phyloP scores from a whole-genome alignment of 2,888 invertebrate genomes.

The Callyntrura sp. region DNA sequence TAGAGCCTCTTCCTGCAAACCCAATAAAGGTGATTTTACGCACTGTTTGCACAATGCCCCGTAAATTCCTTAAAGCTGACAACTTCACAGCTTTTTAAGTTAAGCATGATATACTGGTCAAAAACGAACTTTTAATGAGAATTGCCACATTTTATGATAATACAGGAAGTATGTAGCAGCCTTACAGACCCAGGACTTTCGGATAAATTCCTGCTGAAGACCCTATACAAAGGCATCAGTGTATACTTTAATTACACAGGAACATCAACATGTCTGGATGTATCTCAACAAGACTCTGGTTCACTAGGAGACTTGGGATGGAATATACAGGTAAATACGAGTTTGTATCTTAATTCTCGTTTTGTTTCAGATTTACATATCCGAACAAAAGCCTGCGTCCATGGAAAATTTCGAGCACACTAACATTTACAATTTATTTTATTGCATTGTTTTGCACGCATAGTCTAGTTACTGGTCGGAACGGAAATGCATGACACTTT shows the following conservation, averaged over 20 bases:
- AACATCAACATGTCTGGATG: constrained; percentile 89
- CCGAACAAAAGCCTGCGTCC: too few species aligned
- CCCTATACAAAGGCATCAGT: constrained; percentile 89
- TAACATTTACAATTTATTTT: too few species aligned
- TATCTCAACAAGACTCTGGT: constrained; percentile 87
- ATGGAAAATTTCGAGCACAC: too few species aligned
- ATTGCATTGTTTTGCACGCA: too few species aligned
- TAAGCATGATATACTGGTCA: too few species aligned
- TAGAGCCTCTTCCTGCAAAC: constrained; percentile 93
- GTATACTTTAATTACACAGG: constrained; percentile 94
- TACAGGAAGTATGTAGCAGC: constrained; percentile 87
- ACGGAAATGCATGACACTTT: too few species aligned
- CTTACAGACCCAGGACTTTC: constrained; percentile 86
- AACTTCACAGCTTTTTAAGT: too few species aligned
- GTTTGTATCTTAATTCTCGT: not conserved
- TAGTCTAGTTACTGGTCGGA: too few species aligned
- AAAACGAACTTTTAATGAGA: too few species aligned
- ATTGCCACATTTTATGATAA: too few species aligned
- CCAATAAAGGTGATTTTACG: constrained; percentile 89
- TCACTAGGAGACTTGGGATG: constrained; percentile 90
- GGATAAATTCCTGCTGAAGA: constrained; percentile 87
- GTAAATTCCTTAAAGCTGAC: too few species aligned
- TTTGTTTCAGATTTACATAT: constrained; percentile 88
- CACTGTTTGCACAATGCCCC: too few species aligned
- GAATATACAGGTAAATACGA: constrained; percentile 92